Evolutionary conservation across 2,797 vertebrate species (phyloP), one percentile per base, ranked within the genome.

Genomic region (Buphagus erythrorhynchus): DNA sequence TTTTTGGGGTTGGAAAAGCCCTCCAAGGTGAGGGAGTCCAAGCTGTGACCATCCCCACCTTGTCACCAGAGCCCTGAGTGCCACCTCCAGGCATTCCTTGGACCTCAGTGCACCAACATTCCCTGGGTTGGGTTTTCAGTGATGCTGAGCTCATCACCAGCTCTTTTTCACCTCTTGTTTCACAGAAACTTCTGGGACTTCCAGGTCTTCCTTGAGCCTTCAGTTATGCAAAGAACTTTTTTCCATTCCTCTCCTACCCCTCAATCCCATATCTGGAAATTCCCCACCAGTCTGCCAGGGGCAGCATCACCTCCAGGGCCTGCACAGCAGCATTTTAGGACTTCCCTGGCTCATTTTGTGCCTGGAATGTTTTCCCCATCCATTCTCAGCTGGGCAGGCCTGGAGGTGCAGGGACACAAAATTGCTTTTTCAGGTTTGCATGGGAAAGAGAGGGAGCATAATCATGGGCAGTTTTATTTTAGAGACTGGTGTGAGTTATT

Each of bases 271-370:
- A 6, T 19, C 71, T 81, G 71, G 28, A 14, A 12, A 21, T 2
- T 5, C 35, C 9, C 10, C 15, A 6, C 5, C 18, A 3, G 4
- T 16, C 52, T 59, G 33, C 51, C 3, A 6, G 48, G 48, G 40
- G 28, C 46, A 51, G 69, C 2, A 0, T 19, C 0, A 0, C 36
- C 58, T 17, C 43, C 55, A 2, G 38, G 42, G 62, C 29, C n/a
- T 46, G 12, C 57, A 2, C 28, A 57, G 80, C 40, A 46, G 48
- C 45, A 51, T 57, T 65, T 42, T 9, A 7, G 36, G 58, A 4
- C 3, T 57, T 65, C 9, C 4, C 45, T 58, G 65, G 10, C 28
- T 88, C 25, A 0, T 40, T 83, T 73, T 42, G 17, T 29, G 21
- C 7, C 40, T 31, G 79, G 36, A 22, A 3, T n/a, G 77, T 71